phyloP scores from a whole-genome alignment of 2,888 invertebrate genomes.

The Norana najaformis region DNA sequence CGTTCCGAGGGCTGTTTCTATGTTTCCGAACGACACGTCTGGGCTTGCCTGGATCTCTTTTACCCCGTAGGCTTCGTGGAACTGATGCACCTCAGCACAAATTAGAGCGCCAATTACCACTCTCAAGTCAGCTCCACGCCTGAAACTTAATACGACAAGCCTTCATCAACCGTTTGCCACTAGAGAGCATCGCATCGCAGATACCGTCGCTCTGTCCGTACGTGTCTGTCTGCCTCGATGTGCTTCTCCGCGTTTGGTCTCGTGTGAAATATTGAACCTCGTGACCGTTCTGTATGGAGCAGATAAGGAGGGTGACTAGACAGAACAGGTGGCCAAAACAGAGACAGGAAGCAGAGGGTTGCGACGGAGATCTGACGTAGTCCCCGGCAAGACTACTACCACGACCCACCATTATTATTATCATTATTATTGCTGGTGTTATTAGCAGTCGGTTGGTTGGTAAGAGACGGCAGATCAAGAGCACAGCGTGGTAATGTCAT shows the following conservation, averaged over 20 bases:
- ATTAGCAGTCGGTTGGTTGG: too few relatives aligned
- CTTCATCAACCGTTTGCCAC: not conserved
- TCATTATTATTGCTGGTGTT: too few relatives aligned
- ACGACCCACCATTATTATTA: not conserved
- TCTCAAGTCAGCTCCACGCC: not conserved
- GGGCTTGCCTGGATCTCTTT: not conserved
- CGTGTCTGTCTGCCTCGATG: not conserved
- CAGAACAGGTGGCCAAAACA: not conserved
- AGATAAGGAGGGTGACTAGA: not conserved
- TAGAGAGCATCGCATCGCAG: not conserved
- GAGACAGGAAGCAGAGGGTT: not conserved
- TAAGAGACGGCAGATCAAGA: not conserved
- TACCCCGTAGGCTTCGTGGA: not conserved
- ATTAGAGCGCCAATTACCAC: not conserved
- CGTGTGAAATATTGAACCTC: conserved; percentile 13
- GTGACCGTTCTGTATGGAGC: not conserved
- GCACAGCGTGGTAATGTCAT: not conserved
- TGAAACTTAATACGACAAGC: not conserved
- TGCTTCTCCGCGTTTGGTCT: not conserved
- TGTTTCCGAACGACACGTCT: too few relatives aligned
- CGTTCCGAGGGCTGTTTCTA: not conserved
- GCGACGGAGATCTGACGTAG: not conserved
- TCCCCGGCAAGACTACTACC: not conserved
- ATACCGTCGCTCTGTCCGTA: not conserved
- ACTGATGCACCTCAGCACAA: not conserved